phyloP scores from a whole-genome alignment of 1,140 invertebrate genomes.

The Eupeodes corollae region DNA sequence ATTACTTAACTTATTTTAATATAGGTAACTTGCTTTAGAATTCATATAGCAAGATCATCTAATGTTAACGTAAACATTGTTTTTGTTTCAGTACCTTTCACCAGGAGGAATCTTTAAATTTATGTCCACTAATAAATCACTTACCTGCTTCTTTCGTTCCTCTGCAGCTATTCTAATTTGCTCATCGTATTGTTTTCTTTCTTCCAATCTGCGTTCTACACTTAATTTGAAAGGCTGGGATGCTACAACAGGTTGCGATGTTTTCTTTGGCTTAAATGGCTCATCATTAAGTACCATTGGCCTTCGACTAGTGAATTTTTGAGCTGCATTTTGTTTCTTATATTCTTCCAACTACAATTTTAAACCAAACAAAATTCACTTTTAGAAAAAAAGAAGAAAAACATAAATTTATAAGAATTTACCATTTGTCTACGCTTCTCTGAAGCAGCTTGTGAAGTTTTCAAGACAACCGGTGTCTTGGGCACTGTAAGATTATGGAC shows the following conservation, averaged over 20 bases:
- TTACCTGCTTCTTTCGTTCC: slow-evolving; percentile 27
- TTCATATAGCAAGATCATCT: too few relatives aligned
- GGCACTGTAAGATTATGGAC: slow-evolving; percentile 21
- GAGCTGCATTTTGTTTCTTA: slow-evolving; percentile 5
- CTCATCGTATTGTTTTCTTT: slow-evolving; percentile 23
- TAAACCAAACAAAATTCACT: not conserved
- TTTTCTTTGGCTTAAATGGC: slow-evolving; percentile 8
- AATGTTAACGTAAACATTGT: too few relatives aligned
- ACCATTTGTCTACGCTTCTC: slow-evolving; percentile 4
- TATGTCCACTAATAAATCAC: not conserved
- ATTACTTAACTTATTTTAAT: too few relatives aligned
- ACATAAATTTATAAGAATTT: not conserved
- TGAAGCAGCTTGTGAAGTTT: slow-evolving; percentile 10
- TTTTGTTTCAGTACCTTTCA: too few relatives aligned
- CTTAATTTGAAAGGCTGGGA: slow-evolving; percentile 19
- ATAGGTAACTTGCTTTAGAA: too few relatives aligned
- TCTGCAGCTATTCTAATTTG: slow-evolving; percentile 9
- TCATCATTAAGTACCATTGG: slow-evolving; percentile 6
- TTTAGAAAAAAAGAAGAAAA: not conserved
- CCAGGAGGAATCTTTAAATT: too few relatives aligned
- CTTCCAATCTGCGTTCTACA: slow-evolving; percentile 20
- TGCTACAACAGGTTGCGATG: slow-evolving; percentile 1
- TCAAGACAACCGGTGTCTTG: slow-evolving; percentile 19
- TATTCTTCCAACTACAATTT: slow-evolving; percentile 7
- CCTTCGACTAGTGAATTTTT: slow-evolving; percentile 3